A percentile compares a stretch with the other conserved stretches of the same genome.
phyloP scores from a whole-genome alignment of 2,888 invertebrate species.

The Rhagium mordax region DNA sequence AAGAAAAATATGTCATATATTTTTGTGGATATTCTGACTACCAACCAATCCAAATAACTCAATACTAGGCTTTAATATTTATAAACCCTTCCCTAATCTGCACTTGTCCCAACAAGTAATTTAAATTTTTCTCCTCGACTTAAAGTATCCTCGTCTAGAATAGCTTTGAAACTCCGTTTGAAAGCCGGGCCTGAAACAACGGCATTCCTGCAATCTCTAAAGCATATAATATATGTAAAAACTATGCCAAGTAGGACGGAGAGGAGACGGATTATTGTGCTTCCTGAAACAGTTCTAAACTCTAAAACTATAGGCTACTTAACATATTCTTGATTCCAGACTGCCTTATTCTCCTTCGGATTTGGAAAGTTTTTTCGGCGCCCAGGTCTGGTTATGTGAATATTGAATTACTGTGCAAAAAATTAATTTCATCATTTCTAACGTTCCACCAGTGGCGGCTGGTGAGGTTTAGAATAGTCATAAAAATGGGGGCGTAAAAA shows the following conservation, averaged over 20 bases:
- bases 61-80: background rate
- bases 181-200: background rate
- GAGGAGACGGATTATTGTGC: constrained; percentile 32
- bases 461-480: too few species aligned
- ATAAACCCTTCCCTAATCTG: background rate
- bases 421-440: background rate
- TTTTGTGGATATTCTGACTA: too few species aligned
- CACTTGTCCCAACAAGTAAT: background rate
- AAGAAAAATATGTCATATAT: too few species aligned
- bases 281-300: constrained; percentile 24
- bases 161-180: background rate
- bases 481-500: too few species aligned
- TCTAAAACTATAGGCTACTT: constrained; percentile 33
- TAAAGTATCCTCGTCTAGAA: background rate
- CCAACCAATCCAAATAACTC: too few species aligned
- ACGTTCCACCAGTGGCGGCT: too few species aligned
- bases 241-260: constrained; percentile 27
- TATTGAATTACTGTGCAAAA: background rate
- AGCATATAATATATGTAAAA: constrained; percentile 34
- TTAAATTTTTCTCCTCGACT: background rate
- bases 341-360: constrained; percentile 2
- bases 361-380: constrained; percentile 14
- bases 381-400: background rate
- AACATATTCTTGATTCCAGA: constrained; percentile 27
- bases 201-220: background rate